phyloP scores from a whole-genome alignment of 2,888 invertebrate genomes.

The Stegophylla sp. region DNA sequence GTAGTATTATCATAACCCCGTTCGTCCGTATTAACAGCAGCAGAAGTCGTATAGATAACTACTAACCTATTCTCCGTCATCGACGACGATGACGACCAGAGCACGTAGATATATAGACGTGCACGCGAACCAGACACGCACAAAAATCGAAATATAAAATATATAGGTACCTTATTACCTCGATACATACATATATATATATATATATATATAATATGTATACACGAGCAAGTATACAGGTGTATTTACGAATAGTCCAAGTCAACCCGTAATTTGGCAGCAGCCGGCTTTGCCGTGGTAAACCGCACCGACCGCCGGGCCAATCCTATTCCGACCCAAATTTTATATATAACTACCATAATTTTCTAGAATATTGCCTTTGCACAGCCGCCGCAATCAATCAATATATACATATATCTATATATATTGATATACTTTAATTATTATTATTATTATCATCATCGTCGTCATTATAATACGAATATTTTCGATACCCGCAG shows the following conservation, averaged over 20 bases:
- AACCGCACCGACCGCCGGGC: constrained; percentile 6
- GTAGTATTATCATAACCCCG: constrained; percentile 17
- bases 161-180: too few relatives aligned
- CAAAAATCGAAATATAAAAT: constrained; percentile 2
- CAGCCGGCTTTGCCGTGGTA: neutral
- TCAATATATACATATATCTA: neutral
- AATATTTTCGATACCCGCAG: constrained; percentile 27
- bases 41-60: neutral
- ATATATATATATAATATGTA: neutral
- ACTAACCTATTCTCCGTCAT: constrained; percentile 7
- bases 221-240: neutral
- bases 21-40: neutral
- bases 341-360: constrained; percentile 29
- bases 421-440: neutral
- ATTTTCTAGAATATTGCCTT: constrained; percentile 35
- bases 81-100: neutral
- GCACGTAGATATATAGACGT: neutral
- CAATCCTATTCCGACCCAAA: constrained; percentile 15
- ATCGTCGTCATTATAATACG: neutral
- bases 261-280: constrained; percentile 45
- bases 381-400: constrained; percentile 1
- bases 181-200: neutral
- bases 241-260: neutral
- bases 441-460: constrained; percentile 5
- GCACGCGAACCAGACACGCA: constrained; percentile 55